Evolutionary conservation across 2,113 vertebrate genomes (phyloP), one percentile per base, ranked within the genome.

Genomic region (Tupaia chinensis): DNA sequence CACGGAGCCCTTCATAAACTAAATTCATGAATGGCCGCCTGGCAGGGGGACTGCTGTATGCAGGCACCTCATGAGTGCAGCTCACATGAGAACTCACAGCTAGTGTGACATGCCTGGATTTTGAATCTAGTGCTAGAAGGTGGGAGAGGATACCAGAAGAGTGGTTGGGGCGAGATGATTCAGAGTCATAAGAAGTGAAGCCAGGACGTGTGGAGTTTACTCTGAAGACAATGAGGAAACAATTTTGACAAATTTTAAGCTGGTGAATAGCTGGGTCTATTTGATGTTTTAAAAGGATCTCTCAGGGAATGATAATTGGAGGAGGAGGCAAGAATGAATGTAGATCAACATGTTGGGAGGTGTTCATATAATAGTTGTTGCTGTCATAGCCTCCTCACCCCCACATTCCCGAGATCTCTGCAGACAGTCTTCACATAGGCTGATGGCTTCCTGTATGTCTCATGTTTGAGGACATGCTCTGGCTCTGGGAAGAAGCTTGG

Each of bases 251-350:
- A 25, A 34, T 74, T 63, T 53, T 53, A 87, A 65, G 27, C 12
- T 60, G 3, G 20, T 34, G 29, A 80, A 69, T 15, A 58, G 2
- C 22, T 81, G 61, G 19, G 22, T 58, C 22, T 79, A 17, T 60
- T 91, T 87, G 56, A 4, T 54, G 0, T 53, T 68, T 72, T 74
- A 63, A 53, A 85, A 16, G 1, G 13, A 20, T 89, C 3, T 66
- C 10, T 78, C 25, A 70, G 63, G 34, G 7, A 80, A 8, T 8
- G 54, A 16, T 54, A 44, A 53, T 3, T 56, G 66, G 53, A 9
- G 15, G 1, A 12, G 3, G 8, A 29, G 56, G 32, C 27, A 81
- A 56, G n/a, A 72, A 0, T 0, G 0, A 27, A 85, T 12, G 5
- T 23, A 86, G 61, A 22, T 22, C 60, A 27, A 15, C 44, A 54